phyloP scores from a whole-genome alignment of 2,113 vertebrate species.

The Hypocryptadius cinnamomeus region DNA sequence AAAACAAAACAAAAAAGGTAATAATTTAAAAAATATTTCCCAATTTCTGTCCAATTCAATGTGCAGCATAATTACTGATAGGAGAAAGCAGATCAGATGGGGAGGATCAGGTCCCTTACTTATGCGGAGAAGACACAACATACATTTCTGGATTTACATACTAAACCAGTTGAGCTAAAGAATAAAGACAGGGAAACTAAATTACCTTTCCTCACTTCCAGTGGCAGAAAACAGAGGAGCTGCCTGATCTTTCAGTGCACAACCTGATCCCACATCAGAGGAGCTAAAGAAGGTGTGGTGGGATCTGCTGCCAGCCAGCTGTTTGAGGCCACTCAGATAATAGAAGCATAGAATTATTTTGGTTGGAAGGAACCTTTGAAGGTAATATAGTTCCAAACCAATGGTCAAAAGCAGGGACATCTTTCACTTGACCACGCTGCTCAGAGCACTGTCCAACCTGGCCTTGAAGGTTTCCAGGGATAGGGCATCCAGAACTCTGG shows the following conservation, averaged over 20 bases:
- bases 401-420: background rate
- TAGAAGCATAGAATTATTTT: background rate
- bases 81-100: background rate
- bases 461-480: background rate
- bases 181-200: background rate
- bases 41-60: background rate
- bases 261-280: background rate
- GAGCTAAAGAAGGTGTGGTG: background rate
- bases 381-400: background rate
- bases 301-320: background rate
- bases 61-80: background rate
- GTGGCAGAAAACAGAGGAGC: background rate
- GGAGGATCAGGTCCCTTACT: background rate
- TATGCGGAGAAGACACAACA: background rate
- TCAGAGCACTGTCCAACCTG: background rate
- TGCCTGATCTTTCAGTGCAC: background rate
- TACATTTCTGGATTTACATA: background rate
- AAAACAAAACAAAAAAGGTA: too few relatives aligned
- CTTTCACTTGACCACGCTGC: background rate
- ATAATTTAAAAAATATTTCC: background rate
- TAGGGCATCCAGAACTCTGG: background rate
- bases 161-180: background rate
- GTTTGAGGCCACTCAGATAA: background rate
- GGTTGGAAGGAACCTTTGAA: background rate
- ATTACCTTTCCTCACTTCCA: background rate